Evolutionary conservation across 2,113 vertebrate species (phyloP), one percentile per base, ranked within the genome.

Genomic region (Clarias magur): DNA sequence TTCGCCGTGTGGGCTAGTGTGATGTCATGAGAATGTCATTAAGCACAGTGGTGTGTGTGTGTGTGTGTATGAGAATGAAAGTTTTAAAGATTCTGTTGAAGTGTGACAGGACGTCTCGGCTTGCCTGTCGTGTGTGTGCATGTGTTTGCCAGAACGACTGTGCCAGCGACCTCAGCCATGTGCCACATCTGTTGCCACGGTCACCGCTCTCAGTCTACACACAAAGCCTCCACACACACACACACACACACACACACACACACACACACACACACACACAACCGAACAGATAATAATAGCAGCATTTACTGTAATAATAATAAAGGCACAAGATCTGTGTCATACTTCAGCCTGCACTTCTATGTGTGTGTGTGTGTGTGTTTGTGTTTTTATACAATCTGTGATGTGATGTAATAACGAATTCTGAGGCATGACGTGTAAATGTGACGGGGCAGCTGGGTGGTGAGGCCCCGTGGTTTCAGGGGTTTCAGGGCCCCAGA

Each of bases 141-240:
- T 83, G 80, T 34, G 81, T 85, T 57, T 88, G 84, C 84, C 89
- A 90, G 85, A 59, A 86, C 84, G 81, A 82, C 75, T 88, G 90
- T 72, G 86, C 86, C 78, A 79, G 84, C 86, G 81, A 91, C 89
- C 88, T 90, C 89, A 90, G 88, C 86, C 88, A 89, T 86, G 90
- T 90, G 89, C 53, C 57, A 88, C 80, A 88, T 90, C 89, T 90
- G 89, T 88, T 90, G 87, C 89, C 85, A 90, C 82, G 89, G 89
- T 86, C 89, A 90, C 87, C 87, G 88, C 75, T 90, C 48, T n/a
- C 82, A 86, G 83, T 84, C 89, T 88, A 83, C 82, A 90, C 87
- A 38, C 48, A 48, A 68, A 88, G 86, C 70, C 65, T 54, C 59
- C 86, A 38, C 34, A 38, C 34, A 80, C 82, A 90, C 87, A 27